Base-by-base conservation (phyloP, 2,113 vertebrate genomes). In the Paratilapia polleni region DNA sequence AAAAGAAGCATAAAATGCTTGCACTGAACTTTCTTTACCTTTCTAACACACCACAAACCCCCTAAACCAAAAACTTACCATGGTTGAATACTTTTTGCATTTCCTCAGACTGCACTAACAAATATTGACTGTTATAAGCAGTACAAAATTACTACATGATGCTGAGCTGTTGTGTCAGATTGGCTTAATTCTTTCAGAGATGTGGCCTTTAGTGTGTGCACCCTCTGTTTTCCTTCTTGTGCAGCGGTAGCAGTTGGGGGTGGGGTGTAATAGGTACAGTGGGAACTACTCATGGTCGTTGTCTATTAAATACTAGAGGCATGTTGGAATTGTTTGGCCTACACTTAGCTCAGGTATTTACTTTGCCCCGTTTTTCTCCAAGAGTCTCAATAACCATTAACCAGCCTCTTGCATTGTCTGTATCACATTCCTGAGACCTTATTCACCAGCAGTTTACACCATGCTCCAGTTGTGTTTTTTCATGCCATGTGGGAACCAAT, bases 331-430 rank as follows among this genome's bases (percentile, higher is more conserved):
- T 92, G 92, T 92, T 94, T 91, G 86, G 49, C 77, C 59, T 87
- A 47, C 54, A 13, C 91, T 88, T 79, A 88, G 61, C 76, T 92
- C 87, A 90, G 83, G 82, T 91, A 83, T 95, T 94, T 93, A 80
- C 84, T 92, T 82, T 82, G 31, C 82, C 73, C 60, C 14, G 28
- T 83, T 91, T n/a, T 57, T 88, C 77, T 92, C 85, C 52, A 36
- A 93, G 84, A 77, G 78, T 91, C 81, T 85, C 78, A 77, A 12
- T 93, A 95, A 95, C 91, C 89, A 95, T 96, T 95, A 96, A 95
- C 94, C 87, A 86, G 82, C 58, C 52, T 31, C 41, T 77, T 77
- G 79, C 78, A 59, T 85, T 88, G 85, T 84, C 79, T 80, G 34
- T 88, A 89, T 92, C 78, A 24, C 95, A 96, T 95, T 95, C 95